Evolutionary conservation across 2,113 vertebrate species (phyloP).

Genomic region (Salvelinus namaycush): DNA sequence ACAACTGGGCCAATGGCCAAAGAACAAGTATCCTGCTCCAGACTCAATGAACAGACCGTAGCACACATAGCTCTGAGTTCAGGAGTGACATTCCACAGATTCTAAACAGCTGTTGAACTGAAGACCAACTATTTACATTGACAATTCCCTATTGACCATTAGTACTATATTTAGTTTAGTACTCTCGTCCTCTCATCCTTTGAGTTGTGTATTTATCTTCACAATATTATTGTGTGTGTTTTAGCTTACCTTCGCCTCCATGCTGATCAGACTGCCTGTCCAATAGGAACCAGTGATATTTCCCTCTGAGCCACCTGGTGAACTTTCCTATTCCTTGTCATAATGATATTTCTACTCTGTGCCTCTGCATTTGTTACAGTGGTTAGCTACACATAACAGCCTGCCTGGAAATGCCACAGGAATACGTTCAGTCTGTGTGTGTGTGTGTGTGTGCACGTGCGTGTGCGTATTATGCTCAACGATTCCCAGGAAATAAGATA

Average conservation of each 20-base stretch:
- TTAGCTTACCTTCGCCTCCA: background rate
- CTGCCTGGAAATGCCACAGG: background rate
- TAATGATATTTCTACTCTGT: background rate
- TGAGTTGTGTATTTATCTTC: no score
- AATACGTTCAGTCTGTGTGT: constrained; percentile 4
- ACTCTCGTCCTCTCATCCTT: no score
- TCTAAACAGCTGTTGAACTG: no score
- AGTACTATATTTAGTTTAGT: no score
- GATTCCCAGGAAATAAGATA: constrained; percentile 27
- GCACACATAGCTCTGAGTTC: no score
- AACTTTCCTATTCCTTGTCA: background rate
- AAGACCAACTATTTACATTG: no score
- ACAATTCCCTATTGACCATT: no score
- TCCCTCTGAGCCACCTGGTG: background rate
- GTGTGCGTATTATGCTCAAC: background rate
- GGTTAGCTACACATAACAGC: background rate
- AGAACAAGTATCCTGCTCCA: no score
- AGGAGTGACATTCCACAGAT: no score
- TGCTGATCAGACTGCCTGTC: background rate
- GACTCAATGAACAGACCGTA: no score
- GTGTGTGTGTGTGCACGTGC: constrained; percentile 1
- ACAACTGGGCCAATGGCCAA: no score
- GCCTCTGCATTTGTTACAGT: background rate
- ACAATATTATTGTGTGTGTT: background rate
- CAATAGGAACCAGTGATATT: background rate